Base-by-base conservation (phyloP, 2,888 invertebrate species). In the Tetragonula carbonaria region DNA sequence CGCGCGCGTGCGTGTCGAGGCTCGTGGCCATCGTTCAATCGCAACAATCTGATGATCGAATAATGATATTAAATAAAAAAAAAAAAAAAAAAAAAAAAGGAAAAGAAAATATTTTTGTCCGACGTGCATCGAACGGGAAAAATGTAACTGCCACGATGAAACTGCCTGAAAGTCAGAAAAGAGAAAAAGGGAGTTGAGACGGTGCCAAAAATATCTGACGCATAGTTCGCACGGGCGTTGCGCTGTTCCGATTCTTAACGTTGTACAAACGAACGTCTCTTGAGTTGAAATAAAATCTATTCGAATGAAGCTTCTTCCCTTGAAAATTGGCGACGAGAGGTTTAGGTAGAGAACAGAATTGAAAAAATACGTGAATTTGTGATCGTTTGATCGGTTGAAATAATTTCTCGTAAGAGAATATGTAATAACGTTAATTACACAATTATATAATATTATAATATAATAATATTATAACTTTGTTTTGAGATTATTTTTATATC, bases 171-270 rank as follows among this genome's bases (percentile, higher is more conserved):
- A 57, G 72, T 51, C 68, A 51, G 62, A 55, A 50, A 68, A 59
- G 57, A 45, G n/a, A 63, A 67, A 78, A 79, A 78, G 66, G 45
- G 77, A 59, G 59, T 73, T 70, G 53, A 53, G 78, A 67, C 57
- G 65, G 59, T 38, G 82, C 88, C 87, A 86, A 82, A 89, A 89
- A 89, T 89, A 89, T 77, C 87, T 68, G 45, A 78, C 67, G 79
- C 78, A 65, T 62, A 67, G 82, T 74, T 76, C 71, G 81, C 78
- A 59, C 63, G 74, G 51, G 71, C 71, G 23, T 21, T 38, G 23
- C 50, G 76, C 80, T 57, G 86, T 63, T 84, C 81, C 66, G 78
- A 85, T 79, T 88, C 80, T 66, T 50, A 33, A 66, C 71, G 57
- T 50, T 51, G 57, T 59, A 14, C 65, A 70, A 84, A 74, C 68